Conservation (phyloP, 2,888 invertebrate species). For the Colostygia pectinataria region DNA sequence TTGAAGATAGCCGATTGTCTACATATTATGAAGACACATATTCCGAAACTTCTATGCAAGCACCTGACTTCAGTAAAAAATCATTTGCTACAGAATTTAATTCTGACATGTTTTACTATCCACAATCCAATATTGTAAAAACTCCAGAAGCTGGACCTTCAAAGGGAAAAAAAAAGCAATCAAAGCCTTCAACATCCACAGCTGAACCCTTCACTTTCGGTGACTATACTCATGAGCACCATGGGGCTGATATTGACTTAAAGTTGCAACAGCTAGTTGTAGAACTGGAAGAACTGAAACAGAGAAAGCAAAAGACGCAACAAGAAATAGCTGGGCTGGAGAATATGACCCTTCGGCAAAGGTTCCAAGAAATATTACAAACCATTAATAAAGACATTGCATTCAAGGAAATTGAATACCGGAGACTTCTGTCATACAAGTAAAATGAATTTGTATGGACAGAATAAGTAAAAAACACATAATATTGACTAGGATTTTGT, state of each 20-base stretch:
- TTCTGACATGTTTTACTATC: constrained; percentile 63
- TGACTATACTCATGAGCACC: constrained; percentile 23
- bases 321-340: constrained; percentile 93
- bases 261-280: constrained; percentile 88
- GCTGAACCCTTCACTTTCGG: constrained; percentile 17
- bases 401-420: constrained; percentile 88
- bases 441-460: too few relatives aligned
- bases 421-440: constrained; percentile 57
- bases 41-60: constrained; percentile 84
- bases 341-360: constrained; percentile 90
- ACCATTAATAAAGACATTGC: constrained; percentile 90
- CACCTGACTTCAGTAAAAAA: constrained; percentile 47
- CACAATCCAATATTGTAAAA: constrained; percentile 41
- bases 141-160: constrained; percentile 34
- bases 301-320: constrained; percentile 90
- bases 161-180: constrained; percentile 39
- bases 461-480: too few relatives aligned
- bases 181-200: constrained; percentile 36
- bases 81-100: constrained; percentile 62
- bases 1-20: constrained; percentile 91
- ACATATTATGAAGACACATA: constrained; percentile 89
- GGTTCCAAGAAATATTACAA: constrained; percentile 92
- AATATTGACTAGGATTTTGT: too few relatives aligned
- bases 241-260: constrained; percentile 23
- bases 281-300: constrained; percentile 89